Conservation (phyloP, 2,113 vertebrate genomes). For the Pachyramphus minor region DNA sequence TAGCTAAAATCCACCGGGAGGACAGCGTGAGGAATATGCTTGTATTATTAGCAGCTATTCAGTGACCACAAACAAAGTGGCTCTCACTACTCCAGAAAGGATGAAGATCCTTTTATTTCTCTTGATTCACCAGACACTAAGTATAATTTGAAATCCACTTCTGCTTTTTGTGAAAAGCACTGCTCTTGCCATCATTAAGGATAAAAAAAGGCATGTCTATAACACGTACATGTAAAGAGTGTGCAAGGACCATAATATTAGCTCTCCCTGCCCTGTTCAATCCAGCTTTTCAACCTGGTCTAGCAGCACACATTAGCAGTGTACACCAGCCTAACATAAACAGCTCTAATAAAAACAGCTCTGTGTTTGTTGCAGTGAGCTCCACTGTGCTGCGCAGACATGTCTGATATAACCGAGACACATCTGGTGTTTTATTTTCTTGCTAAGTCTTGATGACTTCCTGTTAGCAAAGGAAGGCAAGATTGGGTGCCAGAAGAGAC, state of each 20-base stretch:
- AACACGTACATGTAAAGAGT: neutral
- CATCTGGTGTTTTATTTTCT: constrained; percentile 55
- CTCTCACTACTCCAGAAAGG: neutral
- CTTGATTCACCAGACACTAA: neutral
- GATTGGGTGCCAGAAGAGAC: constrained; percentile 35
- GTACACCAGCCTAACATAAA: neutral
- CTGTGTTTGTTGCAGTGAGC: neutral
- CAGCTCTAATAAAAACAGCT: neutral
- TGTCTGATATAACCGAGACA: neutral
- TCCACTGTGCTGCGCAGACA: neutral
- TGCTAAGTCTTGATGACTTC: constrained; percentile 41
- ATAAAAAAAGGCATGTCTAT: neutral
- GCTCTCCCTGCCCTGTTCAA: neutral
- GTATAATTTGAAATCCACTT: neutral
- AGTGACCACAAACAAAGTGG: neutral
- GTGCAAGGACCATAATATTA: neutral
- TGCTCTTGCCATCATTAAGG: neutral
- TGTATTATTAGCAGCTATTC: neutral
- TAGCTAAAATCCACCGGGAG: constrained; percentile 2
- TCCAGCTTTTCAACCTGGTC: neutral
- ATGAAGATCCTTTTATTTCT: neutral
- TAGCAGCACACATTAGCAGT: neutral
- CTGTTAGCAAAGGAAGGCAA: constrained; percentile 33
- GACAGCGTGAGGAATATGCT: neutral
- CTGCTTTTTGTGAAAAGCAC: neutral